phyloP scores from a whole-genome alignment of 1,140 invertebrate genomes.

The Drosophila chauvacae region DNA sequence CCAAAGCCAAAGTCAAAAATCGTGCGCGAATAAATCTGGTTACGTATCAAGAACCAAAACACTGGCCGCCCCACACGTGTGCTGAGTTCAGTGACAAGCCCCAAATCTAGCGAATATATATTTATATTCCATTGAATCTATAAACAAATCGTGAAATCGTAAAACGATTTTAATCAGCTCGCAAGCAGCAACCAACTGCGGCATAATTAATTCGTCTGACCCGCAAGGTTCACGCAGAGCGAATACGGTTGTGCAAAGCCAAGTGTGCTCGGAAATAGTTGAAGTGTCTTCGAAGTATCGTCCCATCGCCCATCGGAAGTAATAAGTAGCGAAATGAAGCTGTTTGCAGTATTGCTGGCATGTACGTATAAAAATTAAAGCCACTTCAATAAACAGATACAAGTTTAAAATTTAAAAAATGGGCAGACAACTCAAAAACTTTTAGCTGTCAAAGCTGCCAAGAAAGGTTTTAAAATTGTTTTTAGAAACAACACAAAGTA shows the following conservation, averaged over 20 bases:
- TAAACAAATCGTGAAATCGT: slow-evolving; percentile 59
- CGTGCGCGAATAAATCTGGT: slow-evolving; percentile 59
- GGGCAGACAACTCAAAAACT: background rate
- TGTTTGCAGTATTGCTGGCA: slow-evolving; percentile 76
- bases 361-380: slow-evolving; percentile 48
- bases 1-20: slow-evolving; percentile 17
- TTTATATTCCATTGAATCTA: slow-evolving; percentile 32
- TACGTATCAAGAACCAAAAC: slow-evolving; percentile 28
- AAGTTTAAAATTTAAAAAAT: background rate
- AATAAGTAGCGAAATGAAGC: slow-evolving; percentile 67
- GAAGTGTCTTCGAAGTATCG: slow-evolving; percentile 14
- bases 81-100: slow-evolving; percentile 72
- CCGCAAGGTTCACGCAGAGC: slow-evolving; percentile 61
- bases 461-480: background rate
- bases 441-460: background rate
- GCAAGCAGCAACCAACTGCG: slow-evolving; percentile 37
- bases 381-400: background rate
- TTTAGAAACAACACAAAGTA: background rate
- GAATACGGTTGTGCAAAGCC: slow-evolving; percentile 56
- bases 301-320: slow-evolving; percentile 16
- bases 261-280: slow-evolving; percentile 43
- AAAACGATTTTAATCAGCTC: slow-evolving; percentile 59
- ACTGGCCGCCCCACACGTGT: slow-evolving; percentile 59
- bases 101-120: slow-evolving; percentile 36
- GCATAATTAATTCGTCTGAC: slow-evolving; percentile 67